Evolutionary conservation across 2,113 vertebrate genomes (phyloP).

Genomic region (Siniperca chuatsi): DNA sequence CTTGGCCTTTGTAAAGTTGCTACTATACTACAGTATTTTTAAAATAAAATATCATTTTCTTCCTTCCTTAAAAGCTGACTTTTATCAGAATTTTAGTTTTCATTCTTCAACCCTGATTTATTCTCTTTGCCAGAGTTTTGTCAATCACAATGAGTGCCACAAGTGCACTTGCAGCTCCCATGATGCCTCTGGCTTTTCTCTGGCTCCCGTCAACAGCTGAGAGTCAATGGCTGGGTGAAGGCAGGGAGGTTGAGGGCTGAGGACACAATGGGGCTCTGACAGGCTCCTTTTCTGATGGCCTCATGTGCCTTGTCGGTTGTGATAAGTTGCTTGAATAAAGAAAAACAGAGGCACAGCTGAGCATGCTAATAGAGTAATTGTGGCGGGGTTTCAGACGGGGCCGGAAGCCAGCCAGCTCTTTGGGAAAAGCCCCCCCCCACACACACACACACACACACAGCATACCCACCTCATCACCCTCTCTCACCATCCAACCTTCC

Average conservation of each 20-base stretch:
- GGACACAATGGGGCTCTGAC: slow-evolving; percentile 77
- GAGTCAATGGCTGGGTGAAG: slow-evolving; percentile 65
- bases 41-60: background rate
- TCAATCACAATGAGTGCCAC: slow-evolving; percentile 59
- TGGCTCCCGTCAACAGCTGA: slow-evolving; percentile 60
- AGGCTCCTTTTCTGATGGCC: slow-evolving; percentile 76
- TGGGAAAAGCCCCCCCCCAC: slow-evolving; percentile 28
- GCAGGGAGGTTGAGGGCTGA: slow-evolving; percentile 50
- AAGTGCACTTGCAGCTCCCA: slow-evolving; percentile 68
- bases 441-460: slow-evolving; percentile 18
- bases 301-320: slow-evolving; percentile 78
- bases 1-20: background rate
- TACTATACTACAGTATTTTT: background rate
- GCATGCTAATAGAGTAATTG: slow-evolving; percentile 84
- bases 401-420: slow-evolving; percentile 63
- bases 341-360: slow-evolving; percentile 78
- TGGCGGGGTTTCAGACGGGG: slow-evolving; percentile 70
- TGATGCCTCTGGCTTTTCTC: slow-evolving; percentile 69
- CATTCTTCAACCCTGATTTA: slow-evolving; percentile 8
- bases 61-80: slow-evolving; percentile 1
- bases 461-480: slow-evolving; percentile 48
- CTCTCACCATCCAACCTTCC: slow-evolving; percentile 27
- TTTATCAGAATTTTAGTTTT: slow-evolving; percentile 15
- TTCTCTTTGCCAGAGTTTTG: slow-evolving; percentile 56
- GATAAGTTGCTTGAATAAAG: slow-evolving; percentile 79